phyloP scores from a whole-genome alignment of 2,888 invertebrate genomes.

The Aradus depressus region DNA sequence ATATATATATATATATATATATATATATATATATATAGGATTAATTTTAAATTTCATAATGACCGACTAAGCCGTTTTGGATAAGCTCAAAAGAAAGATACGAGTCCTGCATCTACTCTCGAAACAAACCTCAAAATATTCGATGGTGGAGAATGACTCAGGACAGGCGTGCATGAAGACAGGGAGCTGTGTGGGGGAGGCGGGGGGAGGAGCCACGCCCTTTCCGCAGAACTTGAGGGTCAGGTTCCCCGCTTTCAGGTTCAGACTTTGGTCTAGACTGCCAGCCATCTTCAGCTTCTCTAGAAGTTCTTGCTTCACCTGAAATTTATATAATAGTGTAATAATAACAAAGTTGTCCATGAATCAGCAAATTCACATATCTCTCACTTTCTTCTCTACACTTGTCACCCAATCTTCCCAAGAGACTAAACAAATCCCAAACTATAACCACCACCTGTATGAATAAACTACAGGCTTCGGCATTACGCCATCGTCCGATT shows the following conservation, averaged over 20 bases:
- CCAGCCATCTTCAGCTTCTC: slow-evolving; percentile 43
- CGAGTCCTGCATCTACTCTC: neutral
- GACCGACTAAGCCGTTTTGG: slow-evolving; percentile 43
- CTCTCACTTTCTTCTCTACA: no score
- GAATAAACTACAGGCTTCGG: no score
- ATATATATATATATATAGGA: neutral
- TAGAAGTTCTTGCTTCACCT: slow-evolving; percentile 62
- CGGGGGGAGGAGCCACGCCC: slow-evolving; percentile 46
- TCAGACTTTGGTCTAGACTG: slow-evolving; percentile 40
- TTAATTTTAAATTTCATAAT: neutral
- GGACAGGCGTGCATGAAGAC: slow-evolving; percentile 69
- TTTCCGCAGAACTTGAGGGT: slow-evolving; percentile 61
- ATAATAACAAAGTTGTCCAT: no score
- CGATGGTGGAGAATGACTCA: slow-evolving; percentile 71
- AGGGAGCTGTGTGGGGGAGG: slow-evolving; percentile 52
- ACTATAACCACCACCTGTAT: no score
- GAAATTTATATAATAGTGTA: slow-evolving; percentile 23
- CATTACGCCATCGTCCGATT: no score
- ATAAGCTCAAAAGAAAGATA: slow-evolving; percentile 25
- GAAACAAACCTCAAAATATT: slow-evolving; percentile 60
- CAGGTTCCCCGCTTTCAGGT: slow-evolving; percentile 46
- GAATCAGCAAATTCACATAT: no score
- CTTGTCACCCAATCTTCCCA: no score
- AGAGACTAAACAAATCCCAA: no score
- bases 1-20: neutral